phyloP scores from a whole-genome alignment of 2,113 vertebrate genomes.

The Pseudonaja textilis region DNA sequence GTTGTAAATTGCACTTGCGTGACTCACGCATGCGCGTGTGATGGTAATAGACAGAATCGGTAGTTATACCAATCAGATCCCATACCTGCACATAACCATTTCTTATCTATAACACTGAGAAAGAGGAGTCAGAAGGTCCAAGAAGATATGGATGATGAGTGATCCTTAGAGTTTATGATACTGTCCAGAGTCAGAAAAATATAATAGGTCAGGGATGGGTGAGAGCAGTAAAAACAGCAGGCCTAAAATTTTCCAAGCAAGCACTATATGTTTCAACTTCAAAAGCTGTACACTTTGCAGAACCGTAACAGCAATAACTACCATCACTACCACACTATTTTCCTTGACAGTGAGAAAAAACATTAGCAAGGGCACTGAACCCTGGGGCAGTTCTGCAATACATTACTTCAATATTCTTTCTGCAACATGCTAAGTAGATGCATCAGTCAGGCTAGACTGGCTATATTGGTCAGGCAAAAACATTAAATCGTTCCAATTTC shows the following conservation, averaged over 20 bases:
- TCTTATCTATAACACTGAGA: neutral
- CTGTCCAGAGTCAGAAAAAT: neutral
- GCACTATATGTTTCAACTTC: neutral
- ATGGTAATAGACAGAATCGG: too few relatives aligned
- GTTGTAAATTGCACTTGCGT: too few relatives aligned
- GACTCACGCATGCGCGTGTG: too few relatives aligned
- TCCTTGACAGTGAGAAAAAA: neutral
- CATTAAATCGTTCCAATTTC: neutral
- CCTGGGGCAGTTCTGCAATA: neutral
- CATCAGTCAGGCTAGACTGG: too few relatives aligned
- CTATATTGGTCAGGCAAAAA: neutral
- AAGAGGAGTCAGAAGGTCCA: neutral
- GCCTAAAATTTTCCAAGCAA: neutral
- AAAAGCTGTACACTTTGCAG: neutral
- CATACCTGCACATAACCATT: neutral
- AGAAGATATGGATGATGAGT: neutral
- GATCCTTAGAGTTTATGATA: neutral
- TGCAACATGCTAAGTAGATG: neutral
- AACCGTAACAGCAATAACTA: neutral
- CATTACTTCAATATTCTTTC: neutral
- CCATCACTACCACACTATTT: neutral
- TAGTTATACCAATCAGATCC: too few relatives aligned
- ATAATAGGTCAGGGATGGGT: neutral
- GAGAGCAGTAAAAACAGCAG: neutral
- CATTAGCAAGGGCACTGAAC: neutral